Evolutionary conservation across 2,113 vertebrate species (phyloP).

Genomic region (Fregetta grallaria): DNA sequence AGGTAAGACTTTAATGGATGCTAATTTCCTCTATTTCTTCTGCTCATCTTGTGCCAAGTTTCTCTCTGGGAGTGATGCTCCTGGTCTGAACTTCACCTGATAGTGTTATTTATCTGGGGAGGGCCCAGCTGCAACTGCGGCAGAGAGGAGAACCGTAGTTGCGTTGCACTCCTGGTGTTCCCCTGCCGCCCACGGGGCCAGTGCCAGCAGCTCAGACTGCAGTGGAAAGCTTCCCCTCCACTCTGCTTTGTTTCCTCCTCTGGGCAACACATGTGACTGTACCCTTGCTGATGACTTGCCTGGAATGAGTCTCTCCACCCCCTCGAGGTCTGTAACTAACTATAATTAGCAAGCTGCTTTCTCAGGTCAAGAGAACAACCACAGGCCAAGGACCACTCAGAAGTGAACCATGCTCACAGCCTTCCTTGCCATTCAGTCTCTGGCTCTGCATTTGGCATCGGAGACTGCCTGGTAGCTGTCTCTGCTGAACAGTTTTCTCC

Average conservation of each 20-base stretch:
- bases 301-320: neutral
- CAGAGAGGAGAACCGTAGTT: neutral
- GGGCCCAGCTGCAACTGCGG: neutral
- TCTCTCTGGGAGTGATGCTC: neutral
- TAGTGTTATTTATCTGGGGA: neutral
- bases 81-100: neutral
- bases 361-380: neutral
- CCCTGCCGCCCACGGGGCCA: neutral
- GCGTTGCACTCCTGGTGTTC: neutral
- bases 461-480: neutral
- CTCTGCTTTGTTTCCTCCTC: neutral
- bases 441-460: neutral
- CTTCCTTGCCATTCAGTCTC: neutral
- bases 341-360: slow-evolving; percentile 1
- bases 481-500: neutral
- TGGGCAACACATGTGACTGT: neutral
- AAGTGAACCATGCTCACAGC: neutral
- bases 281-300: neutral
- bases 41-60: neutral
- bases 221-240: neutral
- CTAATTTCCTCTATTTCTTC: neutral
- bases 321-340: neutral
- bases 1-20: slow-evolving; percentile 20
- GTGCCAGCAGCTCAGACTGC: neutral
- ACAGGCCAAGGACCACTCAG: neutral